Percentiles rank a stretch among this genome's conserved stretches.
Evolutionary conservation across 2,888 invertebrate genomes (phyloP).

Genomic region (Drosophila leonis): DNA sequence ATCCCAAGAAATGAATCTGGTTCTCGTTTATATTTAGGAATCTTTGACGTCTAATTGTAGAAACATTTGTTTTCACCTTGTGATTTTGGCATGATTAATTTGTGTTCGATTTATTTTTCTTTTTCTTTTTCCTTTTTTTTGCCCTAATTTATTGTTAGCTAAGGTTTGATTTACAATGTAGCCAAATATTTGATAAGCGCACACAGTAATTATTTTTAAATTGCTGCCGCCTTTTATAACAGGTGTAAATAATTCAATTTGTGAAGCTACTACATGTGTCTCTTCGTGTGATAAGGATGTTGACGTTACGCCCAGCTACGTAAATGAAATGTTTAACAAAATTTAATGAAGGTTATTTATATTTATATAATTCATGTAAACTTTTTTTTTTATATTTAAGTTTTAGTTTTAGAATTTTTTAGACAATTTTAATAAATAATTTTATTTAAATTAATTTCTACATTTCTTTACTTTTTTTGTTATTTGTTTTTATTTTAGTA

Average conservation of each 20-base stretch:
- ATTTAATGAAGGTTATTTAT: neutral
- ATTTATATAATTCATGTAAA: neutral
- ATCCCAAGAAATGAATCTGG: neutral
- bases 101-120: neutral
- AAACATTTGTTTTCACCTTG: neutral
- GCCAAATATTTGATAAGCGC: slow-evolving; percentile 22
- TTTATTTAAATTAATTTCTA: no score
- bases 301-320: slow-evolving; percentile 1
- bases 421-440: no score
- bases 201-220: slow-evolving; percentile 37
- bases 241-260: slow-evolving; percentile 41
- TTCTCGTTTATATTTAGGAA: neutral
- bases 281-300: slow-evolving; percentile 9
- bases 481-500: no score
- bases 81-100: neutral
- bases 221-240: slow-evolving; percentile 22
- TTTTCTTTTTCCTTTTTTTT: neutral
- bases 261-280: slow-evolving; percentile 7
- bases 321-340: neutral
- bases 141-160: slow-evolving; percentile 17
- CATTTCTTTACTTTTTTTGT: no score
- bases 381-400: neutral
- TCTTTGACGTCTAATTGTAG: neutral
- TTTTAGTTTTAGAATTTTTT: no score
- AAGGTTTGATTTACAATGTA: slow-evolving; percentile 25